Conservation (phyloP, 2,797 vertebrate genomes). For the Benthosema pterotum region DNA sequence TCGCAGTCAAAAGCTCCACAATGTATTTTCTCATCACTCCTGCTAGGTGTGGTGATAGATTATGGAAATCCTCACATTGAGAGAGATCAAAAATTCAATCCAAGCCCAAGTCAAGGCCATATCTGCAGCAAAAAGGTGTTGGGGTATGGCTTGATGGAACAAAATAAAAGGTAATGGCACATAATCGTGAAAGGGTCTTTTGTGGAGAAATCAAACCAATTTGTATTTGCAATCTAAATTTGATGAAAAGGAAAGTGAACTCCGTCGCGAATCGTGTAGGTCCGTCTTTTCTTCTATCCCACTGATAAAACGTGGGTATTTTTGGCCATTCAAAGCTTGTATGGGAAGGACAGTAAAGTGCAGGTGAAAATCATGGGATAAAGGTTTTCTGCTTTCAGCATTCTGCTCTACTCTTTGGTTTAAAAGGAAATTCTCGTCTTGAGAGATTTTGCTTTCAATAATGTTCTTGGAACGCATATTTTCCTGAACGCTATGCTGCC, state of each 20-base stretch:
- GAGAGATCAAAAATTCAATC: conserved; percentile 36
- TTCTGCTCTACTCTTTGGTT: too few relatives aligned
- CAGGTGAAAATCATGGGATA: too few relatives aligned
- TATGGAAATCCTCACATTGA: conserved; percentile 24
- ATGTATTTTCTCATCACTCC: conserved; percentile 17
- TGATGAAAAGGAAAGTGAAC: not conserved
- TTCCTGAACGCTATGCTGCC: too few relatives aligned
- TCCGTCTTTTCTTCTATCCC: not conserved
- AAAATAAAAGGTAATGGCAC: not conserved
- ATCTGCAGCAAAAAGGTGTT: conserved; percentile 6
- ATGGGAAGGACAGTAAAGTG: too few relatives aligned
- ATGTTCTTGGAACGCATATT: too few relatives aligned
- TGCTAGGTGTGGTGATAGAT: not conserved
- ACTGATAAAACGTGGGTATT: not conserved
- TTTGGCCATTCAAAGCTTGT: not conserved
- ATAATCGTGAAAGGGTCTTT: not conserved
- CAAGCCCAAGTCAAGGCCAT: conserved; percentile 11
- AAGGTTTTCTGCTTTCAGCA: too few relatives aligned
- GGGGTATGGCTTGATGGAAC: too few relatives aligned
- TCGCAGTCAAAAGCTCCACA: conserved; percentile 9
- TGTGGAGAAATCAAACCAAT: not conserved
- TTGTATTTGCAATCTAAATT: not conserved
- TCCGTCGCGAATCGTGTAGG: too few relatives aligned
- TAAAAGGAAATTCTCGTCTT: too few relatives aligned
- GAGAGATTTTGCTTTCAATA: too few relatives aligned